A percentile compares a stretch with the other conserved stretches of the same genome.
phyloP scores from a whole-genome alignment of 1,140 invertebrate species.

The Spodoptera litura region DNA sequence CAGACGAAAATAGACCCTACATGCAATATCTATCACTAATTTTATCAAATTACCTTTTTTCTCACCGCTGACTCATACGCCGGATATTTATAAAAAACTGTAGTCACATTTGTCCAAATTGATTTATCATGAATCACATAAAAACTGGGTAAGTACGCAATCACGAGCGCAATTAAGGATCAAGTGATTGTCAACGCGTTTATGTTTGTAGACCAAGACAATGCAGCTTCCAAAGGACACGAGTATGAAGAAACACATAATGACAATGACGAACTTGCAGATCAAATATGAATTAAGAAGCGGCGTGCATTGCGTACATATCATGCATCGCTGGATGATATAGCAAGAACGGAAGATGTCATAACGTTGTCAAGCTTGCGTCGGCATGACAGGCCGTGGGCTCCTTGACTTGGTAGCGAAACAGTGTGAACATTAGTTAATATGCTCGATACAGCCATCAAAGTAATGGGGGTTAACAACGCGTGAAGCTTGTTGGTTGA shows the following conservation, averaged over 20 bases:
- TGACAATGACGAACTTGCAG: constrained; percentile 39
- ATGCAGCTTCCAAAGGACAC: constrained; percentile 35
- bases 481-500: constrained; percentile 11
- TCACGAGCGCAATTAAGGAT: neutral
- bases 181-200: constrained; percentile 7
- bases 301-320: constrained; percentile 34
- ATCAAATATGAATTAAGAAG: constrained; percentile 46
- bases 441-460: neutral
- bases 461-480: constrained; percentile 28
- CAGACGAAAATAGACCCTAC: neutral
- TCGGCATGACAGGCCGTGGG: constrained; percentile 44
- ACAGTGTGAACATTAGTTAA: constrained; percentile 36
- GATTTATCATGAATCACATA: constrained; percentile 21
- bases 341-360: constrained; percentile 52
- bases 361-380: constrained; percentile 47
- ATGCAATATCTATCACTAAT: neutral
- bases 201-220: constrained; percentile 31
- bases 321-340: constrained; percentile 44
- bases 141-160: neutral
- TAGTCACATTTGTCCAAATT: constrained; percentile 8
- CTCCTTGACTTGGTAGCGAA: constrained; percentile 39
- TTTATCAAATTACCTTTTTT: constrained; percentile 12
- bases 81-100: constrained; percentile 17
- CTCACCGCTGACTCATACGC: neutral
- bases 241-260: constrained; percentile 33